These are phyloP conservation scores for Aelia acuminata DNA, from an alignment of 2,888 invertebrate genomes.

Conservation along the genomic window DNA sequence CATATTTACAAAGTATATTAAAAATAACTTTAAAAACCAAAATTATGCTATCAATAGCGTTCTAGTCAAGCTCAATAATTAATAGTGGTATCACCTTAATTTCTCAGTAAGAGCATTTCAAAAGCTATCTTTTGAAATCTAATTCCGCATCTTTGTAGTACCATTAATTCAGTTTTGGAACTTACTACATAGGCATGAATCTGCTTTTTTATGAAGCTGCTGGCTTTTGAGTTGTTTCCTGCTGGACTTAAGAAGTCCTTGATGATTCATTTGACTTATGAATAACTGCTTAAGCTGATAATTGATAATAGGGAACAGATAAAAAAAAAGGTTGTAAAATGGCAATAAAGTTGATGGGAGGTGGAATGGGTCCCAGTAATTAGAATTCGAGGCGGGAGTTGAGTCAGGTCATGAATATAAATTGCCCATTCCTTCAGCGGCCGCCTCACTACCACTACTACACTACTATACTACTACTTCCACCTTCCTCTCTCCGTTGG, in stretches of 20 bases:
- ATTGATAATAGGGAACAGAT: constrained; percentile 24
- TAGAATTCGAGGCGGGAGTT: constrained; percentile 28
- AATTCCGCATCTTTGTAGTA: no score
- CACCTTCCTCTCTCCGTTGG: neutral
- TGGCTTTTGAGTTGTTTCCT: neutral
- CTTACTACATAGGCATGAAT: no score
- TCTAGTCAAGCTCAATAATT: no score
- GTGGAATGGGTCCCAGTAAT: constrained; percentile 9
- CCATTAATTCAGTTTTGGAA: no score
- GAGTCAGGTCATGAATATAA: constrained; percentile 46
- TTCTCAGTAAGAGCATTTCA: no score
- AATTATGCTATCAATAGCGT: no score
- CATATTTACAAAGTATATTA: no score
- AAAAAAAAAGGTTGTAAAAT: constrained; percentile 26
- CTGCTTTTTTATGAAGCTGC: no score
- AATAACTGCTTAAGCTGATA: constrained; percentile 13
- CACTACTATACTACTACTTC: neutral
- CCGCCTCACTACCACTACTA: neutral
- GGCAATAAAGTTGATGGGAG: constrained; percentile 23
- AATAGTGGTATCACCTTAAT: no score
- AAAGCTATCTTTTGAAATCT: no score
- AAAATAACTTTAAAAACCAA: no score
- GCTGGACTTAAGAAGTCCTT: neutral
- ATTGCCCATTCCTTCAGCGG: constrained; percentile 29
- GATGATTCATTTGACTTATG: neutral